phyloP scores from a whole-genome alignment of 1,140 invertebrate species.

The Saccostrea cuccullata region DNA sequence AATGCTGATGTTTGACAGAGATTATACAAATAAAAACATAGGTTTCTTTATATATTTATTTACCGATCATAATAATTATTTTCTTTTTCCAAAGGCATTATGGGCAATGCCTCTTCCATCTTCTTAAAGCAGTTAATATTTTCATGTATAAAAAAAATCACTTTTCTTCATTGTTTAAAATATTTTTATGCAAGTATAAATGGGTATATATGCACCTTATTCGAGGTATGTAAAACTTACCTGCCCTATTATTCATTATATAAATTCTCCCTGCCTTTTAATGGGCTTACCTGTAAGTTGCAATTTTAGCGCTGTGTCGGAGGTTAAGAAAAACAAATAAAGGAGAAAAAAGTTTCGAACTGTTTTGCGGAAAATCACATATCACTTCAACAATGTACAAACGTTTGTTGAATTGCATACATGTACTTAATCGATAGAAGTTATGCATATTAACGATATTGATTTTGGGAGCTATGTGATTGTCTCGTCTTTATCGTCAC shows the following conservation, averaged over 20 bases:
- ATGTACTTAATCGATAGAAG: neutral
- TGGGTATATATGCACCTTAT: no score
- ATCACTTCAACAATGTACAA: neutral
- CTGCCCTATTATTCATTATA: no score
- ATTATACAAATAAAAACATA: no score
- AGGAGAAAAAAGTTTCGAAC: neutral
- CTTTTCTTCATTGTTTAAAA: neutral
- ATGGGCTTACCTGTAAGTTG: conserved; percentile 47
- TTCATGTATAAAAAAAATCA: neutral
- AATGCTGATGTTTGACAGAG: no score
- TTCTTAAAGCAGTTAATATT: neutral
- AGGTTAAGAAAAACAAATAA: conserved; percentile 32
- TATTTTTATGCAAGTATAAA: neutral
- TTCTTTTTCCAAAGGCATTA: no score
- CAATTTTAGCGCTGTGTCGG: conserved; percentile 47
- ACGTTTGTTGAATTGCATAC: neutral
- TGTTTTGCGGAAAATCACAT: neutral
- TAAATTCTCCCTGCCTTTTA: neutral
- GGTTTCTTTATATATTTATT: no score
- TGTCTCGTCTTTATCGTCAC: neutral
- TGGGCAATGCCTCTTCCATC: no score
- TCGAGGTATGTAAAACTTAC: no score
- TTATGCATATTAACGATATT: neutral
- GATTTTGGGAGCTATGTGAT: neutral
- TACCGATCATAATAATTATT: no score